Conservation (phyloP, 1,140 invertebrate species). For the Meloidogyne chitwoodi region DNA sequence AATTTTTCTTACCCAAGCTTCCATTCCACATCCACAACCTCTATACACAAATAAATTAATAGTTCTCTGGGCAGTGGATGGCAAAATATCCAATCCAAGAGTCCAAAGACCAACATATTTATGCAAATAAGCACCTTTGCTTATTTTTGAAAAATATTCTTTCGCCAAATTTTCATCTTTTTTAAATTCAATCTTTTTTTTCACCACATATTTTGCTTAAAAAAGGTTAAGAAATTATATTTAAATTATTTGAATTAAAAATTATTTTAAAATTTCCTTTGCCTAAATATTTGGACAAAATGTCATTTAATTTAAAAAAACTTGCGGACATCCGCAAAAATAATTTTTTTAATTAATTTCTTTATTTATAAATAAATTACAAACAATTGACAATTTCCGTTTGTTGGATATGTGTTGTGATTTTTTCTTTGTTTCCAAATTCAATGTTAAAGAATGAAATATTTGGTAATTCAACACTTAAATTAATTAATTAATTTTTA, state of each 20-base stretch:
- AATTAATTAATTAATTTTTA: neutral
- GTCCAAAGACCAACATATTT: neutral
- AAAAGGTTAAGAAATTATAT: too few relatives aligned
- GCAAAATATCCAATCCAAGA: neutral
- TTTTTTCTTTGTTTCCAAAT: neutral
- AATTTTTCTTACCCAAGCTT: slow-evolving; percentile 4
- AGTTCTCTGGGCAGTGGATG: neutral
- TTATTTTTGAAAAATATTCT: neutral
- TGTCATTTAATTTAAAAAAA: too few relatives aligned
- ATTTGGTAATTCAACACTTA: neutral
- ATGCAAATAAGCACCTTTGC: neutral
- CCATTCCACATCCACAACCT: neutral
- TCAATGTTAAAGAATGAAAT: neutral
- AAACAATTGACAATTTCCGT: neutral
- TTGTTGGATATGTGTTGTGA: neutral
- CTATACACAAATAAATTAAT: neutral
- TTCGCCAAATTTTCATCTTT: neutral
- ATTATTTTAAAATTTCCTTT: too few relatives aligned
- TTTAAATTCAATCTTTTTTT: neutral
- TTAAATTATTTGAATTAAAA: too few relatives aligned
- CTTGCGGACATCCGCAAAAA: too few relatives aligned
- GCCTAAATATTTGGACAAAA: too few relatives aligned
- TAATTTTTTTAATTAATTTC: too few relatives aligned
- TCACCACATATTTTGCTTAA: neutral
- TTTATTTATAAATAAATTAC: too few relatives aligned